These are phyloP conservation scores for Acanthacorydalis orientalis DNA, from an alignment of 2,888 invertebrate genomes.

Conservation along the genomic window DNA sequence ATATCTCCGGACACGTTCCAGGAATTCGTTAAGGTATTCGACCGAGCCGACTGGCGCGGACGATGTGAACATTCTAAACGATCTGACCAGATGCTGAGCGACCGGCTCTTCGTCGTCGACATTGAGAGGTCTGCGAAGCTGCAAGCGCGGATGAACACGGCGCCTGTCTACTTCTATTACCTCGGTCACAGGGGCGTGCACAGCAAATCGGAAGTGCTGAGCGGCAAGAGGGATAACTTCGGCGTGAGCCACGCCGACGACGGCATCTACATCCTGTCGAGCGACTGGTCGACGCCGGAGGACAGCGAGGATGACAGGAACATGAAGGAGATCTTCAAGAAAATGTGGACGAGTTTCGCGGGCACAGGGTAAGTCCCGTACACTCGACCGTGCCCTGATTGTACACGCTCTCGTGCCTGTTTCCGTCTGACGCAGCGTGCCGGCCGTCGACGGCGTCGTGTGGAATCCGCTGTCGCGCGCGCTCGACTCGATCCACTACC, in stretches of 20 bases:
- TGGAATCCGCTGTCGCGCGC: slow-evolving; percentile 30
- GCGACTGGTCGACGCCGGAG: slow-evolving; percentile 15
- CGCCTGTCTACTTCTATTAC: slow-evolving; percentile 41
- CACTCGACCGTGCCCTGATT: too few species aligned
- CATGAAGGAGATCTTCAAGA: slow-evolving; percentile 30
- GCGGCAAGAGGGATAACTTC: slow-evolving; percentile 29
- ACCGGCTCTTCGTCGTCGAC: slow-evolving; percentile 38
- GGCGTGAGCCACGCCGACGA: slow-evolving; percentile 42
- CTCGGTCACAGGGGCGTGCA: slow-evolving; percentile 25
- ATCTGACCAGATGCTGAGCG: slow-evolving; percentile 34
- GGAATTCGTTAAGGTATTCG: slow-evolving; percentile 11
- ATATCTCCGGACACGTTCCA: slow-evolving; percentile 21
- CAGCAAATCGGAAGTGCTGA: slow-evolving; percentile 19
- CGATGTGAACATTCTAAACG: slow-evolving; percentile 1
- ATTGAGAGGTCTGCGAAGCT: slow-evolving; percentile 35
- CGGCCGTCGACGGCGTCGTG: slow-evolving; percentile 21
- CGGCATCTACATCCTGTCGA: slow-evolving; percentile 25
- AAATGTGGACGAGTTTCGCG: slow-evolving; percentile 33
- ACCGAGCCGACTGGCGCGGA: not conserved
- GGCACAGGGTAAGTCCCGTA: slow-evolving; percentile 34
- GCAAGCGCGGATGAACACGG: slow-evolving; percentile 32
- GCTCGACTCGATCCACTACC: slow-evolving; percentile 27
- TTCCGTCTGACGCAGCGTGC: slow-evolving; percentile 21
- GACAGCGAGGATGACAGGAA: slow-evolving; percentile 23
- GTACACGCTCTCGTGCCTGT: too few species aligned